Evolutionary conservation across 2,888 invertebrate species (phyloP).

Genomic region (Cyclophora albipunctata): DNA sequence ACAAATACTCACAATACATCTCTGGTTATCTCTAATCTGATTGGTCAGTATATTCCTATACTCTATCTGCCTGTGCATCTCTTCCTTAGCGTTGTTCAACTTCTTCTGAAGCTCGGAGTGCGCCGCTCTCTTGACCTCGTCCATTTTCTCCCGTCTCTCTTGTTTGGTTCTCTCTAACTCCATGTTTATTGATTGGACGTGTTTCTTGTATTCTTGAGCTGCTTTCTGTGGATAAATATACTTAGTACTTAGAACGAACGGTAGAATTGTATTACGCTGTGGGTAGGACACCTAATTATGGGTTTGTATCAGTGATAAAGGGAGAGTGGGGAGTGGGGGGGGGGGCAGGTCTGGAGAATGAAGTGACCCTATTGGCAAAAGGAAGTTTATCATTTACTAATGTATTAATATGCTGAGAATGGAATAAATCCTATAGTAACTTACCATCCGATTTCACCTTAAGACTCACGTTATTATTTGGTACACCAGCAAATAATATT

Average conservation of each 20-base stretch:
- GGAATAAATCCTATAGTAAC: background rate
- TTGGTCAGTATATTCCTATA: constrained; percentile 44
- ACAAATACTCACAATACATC: constrained; percentile 35
- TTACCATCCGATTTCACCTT: too few relatives aligned
- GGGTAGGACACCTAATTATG: too few relatives aligned
- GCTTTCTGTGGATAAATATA: constrained; percentile 38
- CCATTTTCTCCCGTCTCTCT: constrained; percentile 39
- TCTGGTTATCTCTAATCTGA: constrained; percentile 53
- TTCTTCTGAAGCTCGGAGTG: constrained; percentile 39
- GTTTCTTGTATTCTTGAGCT: constrained; percentile 43
- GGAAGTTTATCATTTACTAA: background rate
- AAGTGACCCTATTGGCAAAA: background rate
- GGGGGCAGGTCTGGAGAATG: too few relatives aligned
- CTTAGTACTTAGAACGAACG: background rate
- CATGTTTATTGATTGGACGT: constrained; percentile 36
- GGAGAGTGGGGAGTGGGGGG: too few relatives aligned
- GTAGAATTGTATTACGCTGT: too few relatives aligned
- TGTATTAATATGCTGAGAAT: background rate
- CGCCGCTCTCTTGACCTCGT: constrained; percentile 44
- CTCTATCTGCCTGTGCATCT: constrained; percentile 45
- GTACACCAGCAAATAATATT: background rate
- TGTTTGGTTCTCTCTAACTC: constrained; percentile 33
- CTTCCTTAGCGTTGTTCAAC: constrained; percentile 43
- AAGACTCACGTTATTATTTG: background rate
- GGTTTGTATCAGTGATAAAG: too few relatives aligned